Evolutionary conservation across 2,797 vertebrate species (phyloP), one percentile per base, ranked within the genome.

Genomic region (Crocodylus rhombifer): DNA sequence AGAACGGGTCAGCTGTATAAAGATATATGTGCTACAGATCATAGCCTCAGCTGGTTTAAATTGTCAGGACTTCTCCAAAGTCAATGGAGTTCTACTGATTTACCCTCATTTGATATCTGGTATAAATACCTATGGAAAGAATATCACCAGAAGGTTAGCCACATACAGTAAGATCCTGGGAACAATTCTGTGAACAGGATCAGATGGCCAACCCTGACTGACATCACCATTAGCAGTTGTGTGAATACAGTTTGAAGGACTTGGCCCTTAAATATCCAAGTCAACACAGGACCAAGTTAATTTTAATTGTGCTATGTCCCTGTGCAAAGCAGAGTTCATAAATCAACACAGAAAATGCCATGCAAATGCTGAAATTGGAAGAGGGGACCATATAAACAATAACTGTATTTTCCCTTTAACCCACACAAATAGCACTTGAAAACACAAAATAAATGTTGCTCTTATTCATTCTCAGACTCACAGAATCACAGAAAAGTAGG

Each of bases 1-100:
- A 51, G 42, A 51, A 51, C 10, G 9, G 89, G 57, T 89, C 91
- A 94, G 93, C 86, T 90, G 93, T 71, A 92, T 94, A 94, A 94
- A 1, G 3, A 94, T 42, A 74, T 88, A 95, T 84, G 74, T 71
- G 62, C 86, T 89, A 74, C 71, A 75, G 62, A 62, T 91, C 86
- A 88, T 89, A 85, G 6, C 69, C 33, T 94, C 58, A 80, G 74
- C 57, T 92, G 85, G 71, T 82, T 69, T 42, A 90, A 80, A 94
- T 89, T 13, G 0, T 1, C 20, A 74, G 0, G 51, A 88, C 42
- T 90, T 86, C 79, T 67, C 56, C 42, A 80, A 4, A 76, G 63
- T 11, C 36, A 65, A 67, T 10, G 83, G 23, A 84, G n/a, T 14
- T 56, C 60, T 20, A 69, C 62, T 51, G 42, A 51, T 88, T 82